Base-by-base conservation (phyloP, 2,888 invertebrate genomes). In the Cryptocephalus primarius region DNA sequence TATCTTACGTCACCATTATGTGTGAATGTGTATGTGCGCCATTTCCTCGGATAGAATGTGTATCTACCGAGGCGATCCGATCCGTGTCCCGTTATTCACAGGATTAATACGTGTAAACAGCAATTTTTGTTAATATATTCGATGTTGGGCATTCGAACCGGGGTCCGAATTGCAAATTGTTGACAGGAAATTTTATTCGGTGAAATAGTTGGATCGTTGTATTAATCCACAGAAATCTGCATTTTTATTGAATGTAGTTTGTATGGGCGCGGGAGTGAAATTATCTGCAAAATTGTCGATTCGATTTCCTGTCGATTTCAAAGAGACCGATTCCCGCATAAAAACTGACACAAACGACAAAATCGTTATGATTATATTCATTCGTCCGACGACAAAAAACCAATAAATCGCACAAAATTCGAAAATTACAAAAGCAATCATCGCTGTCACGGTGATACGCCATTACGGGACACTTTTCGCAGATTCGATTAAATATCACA, bases 401-500 rank as follows among this genome's bases (percentile, higher is more conserved):
- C 54, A 48, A 54, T 54, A 52, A 52, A 54, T 54, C 51, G 48
- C 13, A 32, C 32, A 14, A 45, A 47, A 46, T 48, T 47, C 49
- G 51, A 52, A 55, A 57, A 58, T 56, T 55, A 55, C 54, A 53
- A 56, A 59, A 59, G 58, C 56, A 59, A 59, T 61, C 59, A 58
- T 50, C 48, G 51, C 53, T 52, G 57, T 58, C 58, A 55, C 50
- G 34, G 44, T 45, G 47, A 51, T 52, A 48, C 53, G 53, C 48
- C 44, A 9, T 12, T 39, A 39, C n/a, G 39, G 45, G 6, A 22
- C 22, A 22, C 22, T 22, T 22, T 22, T 22, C 22, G 22, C 22
- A 56, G 57, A 59, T 61, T 60, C 61, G 59, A 60, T 61, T 61
- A 61, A 60, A 62, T 58, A 60, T 59, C 57, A 59, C 62, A 57